Percentiles rank a stretch among this genome's conserved stretches.
phyloP scores from a whole-genome alignment of 2,797 vertebrate genomes.

The Coluber constrictor region DNA sequence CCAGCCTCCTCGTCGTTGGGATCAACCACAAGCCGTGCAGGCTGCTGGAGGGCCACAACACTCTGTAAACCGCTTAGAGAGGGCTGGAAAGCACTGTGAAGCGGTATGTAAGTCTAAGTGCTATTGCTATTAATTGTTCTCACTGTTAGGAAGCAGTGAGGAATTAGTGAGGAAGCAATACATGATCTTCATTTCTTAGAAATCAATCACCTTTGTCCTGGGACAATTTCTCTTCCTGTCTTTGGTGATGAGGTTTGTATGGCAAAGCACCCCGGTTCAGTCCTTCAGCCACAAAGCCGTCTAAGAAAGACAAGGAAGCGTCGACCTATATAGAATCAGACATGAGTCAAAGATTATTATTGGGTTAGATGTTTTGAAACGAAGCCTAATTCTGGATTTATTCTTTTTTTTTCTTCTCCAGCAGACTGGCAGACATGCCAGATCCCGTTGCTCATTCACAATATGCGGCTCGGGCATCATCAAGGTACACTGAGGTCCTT shows the following conservation, averaged over 20 bases:
- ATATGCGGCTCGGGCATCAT: background rate
- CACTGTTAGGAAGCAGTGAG: background rate
- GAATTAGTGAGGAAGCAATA: background rate
- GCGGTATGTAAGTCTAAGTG: too few relatives aligned
- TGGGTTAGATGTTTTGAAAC: background rate
- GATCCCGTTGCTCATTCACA: background rate
- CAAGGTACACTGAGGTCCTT: background rate
- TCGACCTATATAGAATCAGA: constrained; percentile 79
- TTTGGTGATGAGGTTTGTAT: constrained; percentile 93
- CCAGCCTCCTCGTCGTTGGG: too few relatives aligned
- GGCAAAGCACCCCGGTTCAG: constrained; percentile 86
- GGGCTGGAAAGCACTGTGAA: too few relatives aligned
- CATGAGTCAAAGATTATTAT: background rate
- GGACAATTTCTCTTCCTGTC: constrained; percentile 87
- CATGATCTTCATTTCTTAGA: background rate
- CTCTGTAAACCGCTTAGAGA: too few relatives aligned
- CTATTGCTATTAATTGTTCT: background rate
- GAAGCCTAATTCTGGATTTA: background rate
- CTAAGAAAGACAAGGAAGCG: constrained; percentile 94
- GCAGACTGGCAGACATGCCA: background rate
- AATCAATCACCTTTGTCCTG: constrained; percentile 83
- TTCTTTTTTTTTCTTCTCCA: background rate
- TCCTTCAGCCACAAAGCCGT: constrained; percentile 92
- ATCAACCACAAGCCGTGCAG: too few relatives aligned
- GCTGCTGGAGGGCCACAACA: too few relatives aligned